Conservation (phyloP, 2,888 invertebrate genomes). For the Aleiodes alternator region DNA sequence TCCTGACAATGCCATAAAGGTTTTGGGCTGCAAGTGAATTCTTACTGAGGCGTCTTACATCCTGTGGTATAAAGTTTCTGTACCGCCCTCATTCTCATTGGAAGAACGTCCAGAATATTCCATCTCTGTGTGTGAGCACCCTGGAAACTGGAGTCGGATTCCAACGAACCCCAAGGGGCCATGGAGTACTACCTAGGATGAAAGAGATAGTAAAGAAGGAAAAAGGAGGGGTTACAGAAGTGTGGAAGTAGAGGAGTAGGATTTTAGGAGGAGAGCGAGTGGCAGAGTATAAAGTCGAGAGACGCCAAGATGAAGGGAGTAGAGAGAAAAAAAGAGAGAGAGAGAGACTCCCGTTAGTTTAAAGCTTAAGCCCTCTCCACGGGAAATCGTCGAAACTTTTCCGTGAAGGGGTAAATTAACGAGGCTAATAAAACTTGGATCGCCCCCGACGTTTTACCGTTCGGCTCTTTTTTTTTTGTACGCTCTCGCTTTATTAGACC, state of each 20-base stretch:
- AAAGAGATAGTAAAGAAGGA: constrained; percentile 22
- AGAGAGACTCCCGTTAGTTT: constrained; percentile 54
- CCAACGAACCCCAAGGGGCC: constrained; percentile 24
- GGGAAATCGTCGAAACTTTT: constrained; percentile 67
- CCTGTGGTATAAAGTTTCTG: constrained; percentile 37
- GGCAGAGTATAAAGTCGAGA: constrained; percentile 40
- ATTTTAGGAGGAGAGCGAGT: constrained; percentile 34
- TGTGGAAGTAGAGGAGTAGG: constrained; percentile 22
- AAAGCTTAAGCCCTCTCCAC: constrained; percentile 59
- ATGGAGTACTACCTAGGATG: constrained; percentile 11
- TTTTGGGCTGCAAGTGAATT: constrained; percentile 18
- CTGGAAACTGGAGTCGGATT: constrained; percentile 30
- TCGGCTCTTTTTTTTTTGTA: constrained; percentile 33
- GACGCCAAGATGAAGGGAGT: constrained; percentile 44
- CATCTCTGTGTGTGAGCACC: background rate
- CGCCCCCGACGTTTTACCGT: constrained; percentile 47
- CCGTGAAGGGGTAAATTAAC: constrained; percentile 64
- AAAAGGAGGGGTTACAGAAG: background rate
- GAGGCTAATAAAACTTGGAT: constrained; percentile 63
- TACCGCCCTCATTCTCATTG: constrained; percentile 17
- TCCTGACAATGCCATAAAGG: constrained; percentile 13
- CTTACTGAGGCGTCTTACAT: constrained; percentile 30
- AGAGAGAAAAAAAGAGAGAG: constrained; percentile 50
- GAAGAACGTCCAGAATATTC: constrained; percentile 20
- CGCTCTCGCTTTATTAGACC: constrained; percentile 43